Evolutionary conservation across 2,113 vertebrate species (phyloP), one percentile per base, ranked within the genome.

Genomic region (Zootoca vivipara): DNA sequence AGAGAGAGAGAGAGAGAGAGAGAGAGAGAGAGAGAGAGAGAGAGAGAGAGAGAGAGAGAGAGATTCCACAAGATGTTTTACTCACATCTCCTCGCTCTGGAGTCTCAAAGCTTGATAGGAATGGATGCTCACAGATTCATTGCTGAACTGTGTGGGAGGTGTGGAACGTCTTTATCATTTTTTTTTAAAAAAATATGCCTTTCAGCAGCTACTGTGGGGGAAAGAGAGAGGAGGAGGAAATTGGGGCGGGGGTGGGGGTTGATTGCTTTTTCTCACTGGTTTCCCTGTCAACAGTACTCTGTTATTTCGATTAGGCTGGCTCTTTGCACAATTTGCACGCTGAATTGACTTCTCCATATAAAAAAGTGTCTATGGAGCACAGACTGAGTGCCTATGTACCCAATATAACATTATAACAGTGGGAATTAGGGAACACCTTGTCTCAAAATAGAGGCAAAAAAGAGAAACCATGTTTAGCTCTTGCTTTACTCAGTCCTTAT

Each of bases 61-160:
- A n/a, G 80, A 92, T 86, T 90, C 92, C 81, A 78, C 0, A 13
- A 92, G 93, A 93, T 77, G 78, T 87, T 40, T 73, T 88, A 92
- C 91, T 94, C 89, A 90, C 93, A 94, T 89, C 94, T 93, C 92
- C 93, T 79, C 90, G 78, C 92, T 93, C 92, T 92, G 95, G 91
- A 93, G 88, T 95, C 89, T 96, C 92, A 92, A 93, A 94, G 95
- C 88, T 92, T 92, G 94, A 92, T 93, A 92, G 89, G 93, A 92
- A 95, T 93, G 93, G 94, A 95, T 91, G 93, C 94, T 95, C 90
- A 87, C 83, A n/a, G 90, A 96, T 95, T 95, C 95, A 93, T 78
- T 91, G 94, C 93, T 93, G 91, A 96, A 95, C 92, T 94, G 92
- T 89, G 93, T 95, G 96, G 96, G 97, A 95, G 96, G 96, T 96